Base-by-base conservation (phyloP, 2,797 vertebrate species). In the Cryptoprocta ferox region DNA sequence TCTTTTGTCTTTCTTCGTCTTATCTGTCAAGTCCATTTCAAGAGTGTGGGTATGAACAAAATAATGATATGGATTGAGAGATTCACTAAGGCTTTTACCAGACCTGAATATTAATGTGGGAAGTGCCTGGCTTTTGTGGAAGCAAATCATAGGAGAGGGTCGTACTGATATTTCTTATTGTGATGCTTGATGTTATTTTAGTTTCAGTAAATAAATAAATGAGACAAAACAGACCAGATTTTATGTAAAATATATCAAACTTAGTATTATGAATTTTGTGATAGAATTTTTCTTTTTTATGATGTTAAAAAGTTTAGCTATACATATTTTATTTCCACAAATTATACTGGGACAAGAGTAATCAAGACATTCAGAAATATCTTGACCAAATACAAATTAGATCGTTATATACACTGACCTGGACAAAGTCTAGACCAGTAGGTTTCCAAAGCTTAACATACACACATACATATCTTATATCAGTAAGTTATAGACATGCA, bases 1-100 rank as follows among this genome's bases (percentile, higher is more conserved):
- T 96, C 65, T 97, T 98, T 98, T 98, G 96, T 98, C 90, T 98
- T 98, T 98, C 97, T 98, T 97, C 97, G 89, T 63, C 73, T 98
- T 98, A 98, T 98, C 98, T 98, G 71, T 98, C 87, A 97, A 98
- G 93, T 85, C 92, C 78, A 90, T 98, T 98, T 98, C 50, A 92
- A 98, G 91, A 98, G 45, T 93, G 90, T 96, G 82, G n/a, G 32
- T 97, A 95, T 85, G 96, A 98, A 96, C 37, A 86, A 97, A 97
- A 96, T 96, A 98, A 98, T 84, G 8, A 96, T 97, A 93, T 90
- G 84, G 73, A 95, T 96, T 98, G 97, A 96, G 88, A 98, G 85
- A 94, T 94, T 37, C 87, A 94, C 94, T 80, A 97, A 97, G 42
- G 59, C 80, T 53, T 81, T 71, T 16, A 79, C 45, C 81, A 92